These are phyloP conservation scores for Bucorvus abyssinicus DNA, from an alignment of 2,797 vertebrate species.

Conservation along the genomic window DNA sequence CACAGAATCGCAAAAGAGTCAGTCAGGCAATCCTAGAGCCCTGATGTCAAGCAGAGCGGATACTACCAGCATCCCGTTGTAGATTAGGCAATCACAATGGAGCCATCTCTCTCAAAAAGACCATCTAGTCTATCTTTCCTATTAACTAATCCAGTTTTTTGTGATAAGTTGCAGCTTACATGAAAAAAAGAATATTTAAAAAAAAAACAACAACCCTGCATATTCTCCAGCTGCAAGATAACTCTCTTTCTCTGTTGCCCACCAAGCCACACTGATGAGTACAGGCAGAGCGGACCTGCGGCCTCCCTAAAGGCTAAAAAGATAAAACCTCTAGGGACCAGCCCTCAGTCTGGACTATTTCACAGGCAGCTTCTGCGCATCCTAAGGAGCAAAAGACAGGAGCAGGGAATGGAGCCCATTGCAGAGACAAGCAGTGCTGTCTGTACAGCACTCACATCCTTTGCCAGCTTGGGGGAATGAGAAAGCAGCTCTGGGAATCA, in stretches of 20 bases:
- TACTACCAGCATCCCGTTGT: neutral
- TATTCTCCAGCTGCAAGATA: neutral
- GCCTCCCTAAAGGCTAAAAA: neutral
- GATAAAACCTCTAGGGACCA: neutral
- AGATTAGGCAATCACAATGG: neutral
- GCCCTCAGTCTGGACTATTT: neutral
- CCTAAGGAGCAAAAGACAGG: neutral
- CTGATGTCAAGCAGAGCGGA: neutral
- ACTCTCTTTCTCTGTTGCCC: neutral
- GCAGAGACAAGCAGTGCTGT: slow-evolving; percentile 5
- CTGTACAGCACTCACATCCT: slow-evolving; percentile 11
- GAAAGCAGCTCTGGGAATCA: slow-evolving; percentile 43
- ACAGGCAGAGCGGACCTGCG: neutral
- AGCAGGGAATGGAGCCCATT: neutral
- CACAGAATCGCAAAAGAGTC: neutral
- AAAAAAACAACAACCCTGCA: rapidly evolving
- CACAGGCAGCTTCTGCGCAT: neutral
- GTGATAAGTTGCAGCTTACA: neutral
- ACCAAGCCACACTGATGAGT: neutral
- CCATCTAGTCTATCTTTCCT: neutral
- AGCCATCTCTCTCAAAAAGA: neutral
- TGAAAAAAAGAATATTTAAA: neutral
- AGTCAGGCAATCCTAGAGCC: neutral
- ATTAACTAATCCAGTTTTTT: neutral
- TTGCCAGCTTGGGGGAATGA: slow-evolving; percentile 20